These are phyloP conservation scores for Cladorhizidae sp. DNA, from an alignment of 37 sponge, comb jelly and placozoan genomes.

Conservation along the genomic window DNA sequence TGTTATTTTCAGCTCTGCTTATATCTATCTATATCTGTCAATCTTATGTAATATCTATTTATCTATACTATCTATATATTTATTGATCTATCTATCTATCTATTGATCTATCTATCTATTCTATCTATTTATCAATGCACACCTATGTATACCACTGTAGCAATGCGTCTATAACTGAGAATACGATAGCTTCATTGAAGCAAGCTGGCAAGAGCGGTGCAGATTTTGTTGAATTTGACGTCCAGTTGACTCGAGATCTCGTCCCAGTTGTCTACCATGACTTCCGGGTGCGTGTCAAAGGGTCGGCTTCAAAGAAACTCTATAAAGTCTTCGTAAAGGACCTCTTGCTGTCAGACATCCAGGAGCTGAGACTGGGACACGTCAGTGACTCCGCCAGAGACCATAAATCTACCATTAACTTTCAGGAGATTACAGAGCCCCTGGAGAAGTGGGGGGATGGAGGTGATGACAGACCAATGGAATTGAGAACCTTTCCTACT, in stretches of 20 bases:
- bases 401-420: background rate
- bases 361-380: conserved; percentile 21
- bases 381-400: background rate
- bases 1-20: no score
- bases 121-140: no score
- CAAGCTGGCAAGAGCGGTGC: conserved; percentile 32
- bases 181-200: conserved; percentile 46
- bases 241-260: conserved; percentile 48
- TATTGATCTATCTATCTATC: no score
- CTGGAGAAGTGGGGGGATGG: background rate
- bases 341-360: conserved; percentile 32
- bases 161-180: conserved; percentile 28
- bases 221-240: conserved; percentile 64
- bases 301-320: conserved; percentile 23
- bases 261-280: conserved; percentile 59
- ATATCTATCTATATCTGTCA: no score
- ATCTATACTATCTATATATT: no score
- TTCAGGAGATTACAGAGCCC: background rate
- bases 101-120: no score
- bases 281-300: conserved; percentile 19
- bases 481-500: conserved; percentile 28
- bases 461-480: background rate
- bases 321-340: conserved; percentile 26
- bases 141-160: background rate
- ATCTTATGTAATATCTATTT: no score